Base-by-base conservation (phyloP, 1,140 invertebrate genomes). In the Himalopsyche phryganea region DNA sequence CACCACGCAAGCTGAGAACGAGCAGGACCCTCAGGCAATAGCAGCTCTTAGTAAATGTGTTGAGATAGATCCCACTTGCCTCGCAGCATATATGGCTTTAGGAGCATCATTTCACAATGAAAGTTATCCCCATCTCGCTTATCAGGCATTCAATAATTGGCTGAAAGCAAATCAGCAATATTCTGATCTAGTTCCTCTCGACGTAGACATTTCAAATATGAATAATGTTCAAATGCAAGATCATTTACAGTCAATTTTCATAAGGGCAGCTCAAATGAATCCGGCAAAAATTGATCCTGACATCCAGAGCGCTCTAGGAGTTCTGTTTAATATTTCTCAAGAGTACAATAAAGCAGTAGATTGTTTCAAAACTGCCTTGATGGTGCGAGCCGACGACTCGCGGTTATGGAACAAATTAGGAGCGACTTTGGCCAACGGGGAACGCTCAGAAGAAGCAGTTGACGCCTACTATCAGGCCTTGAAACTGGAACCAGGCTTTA, bases 61-160 rank as follows among this genome's bases (percentile, higher is more conserved):
- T 23, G 81, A 86, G 50, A 71, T 98, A 33, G 85, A 96, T 60
- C 86, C 92, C 11, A 77, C 81, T 4, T 96, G 98, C 77, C 71
- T 88, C 19, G 81, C 83, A 44, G 95, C 94, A 0, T 80, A 96
- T 15, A 92, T 98, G 84, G 84, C 91, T 3, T 75, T 98, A 47
- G 92, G 95, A 35, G 91, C 95, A 7, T 93, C 92, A 63, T 97
- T 95, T 65, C 96, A 96, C 2, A 99, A 99, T 78, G 97, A 99
- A 74, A 89, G 86, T 64, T 85, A 86, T 69, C 83, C 88, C 54
- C 87, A 83, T 68, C 85, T 85, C 73, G 89, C 88, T 1, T 88
- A 87, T 45, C 72, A 82, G 45, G 83, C 84, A 51, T 73, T 91
- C n/a, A 78, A 83, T 63, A 84, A 86, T 56, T 98, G 94, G 94